Percentiles rank a stretch among this genome's conserved stretches.
Conservation (phyloP, 2,113 vertebrate species). For the Ptilorrhoa leucosticta region DNA sequence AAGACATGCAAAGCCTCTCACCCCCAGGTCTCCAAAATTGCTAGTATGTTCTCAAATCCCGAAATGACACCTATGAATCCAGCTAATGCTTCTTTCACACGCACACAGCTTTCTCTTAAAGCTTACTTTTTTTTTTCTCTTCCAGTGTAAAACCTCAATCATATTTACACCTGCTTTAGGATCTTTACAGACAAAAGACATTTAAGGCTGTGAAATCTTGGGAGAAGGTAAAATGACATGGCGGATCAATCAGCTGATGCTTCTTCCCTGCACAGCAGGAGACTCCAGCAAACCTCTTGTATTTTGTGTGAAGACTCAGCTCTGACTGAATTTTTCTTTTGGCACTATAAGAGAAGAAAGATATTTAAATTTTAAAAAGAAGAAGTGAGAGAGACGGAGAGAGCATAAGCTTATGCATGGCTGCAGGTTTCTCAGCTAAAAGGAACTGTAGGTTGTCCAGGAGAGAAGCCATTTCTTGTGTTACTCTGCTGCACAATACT, state of each 20-base stretch:
- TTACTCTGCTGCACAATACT: not conserved
- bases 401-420: not conserved
- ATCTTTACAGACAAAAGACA: constrained; percentile 26
- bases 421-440: not conserved
- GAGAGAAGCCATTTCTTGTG: not conserved
- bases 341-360: not conserved
- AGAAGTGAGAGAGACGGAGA: not conserved
- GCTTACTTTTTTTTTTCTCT: not conserved
- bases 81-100: not conserved
- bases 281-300: constrained; percentile 20
- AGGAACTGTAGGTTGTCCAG: not conserved
- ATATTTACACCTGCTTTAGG: constrained; percentile 34
- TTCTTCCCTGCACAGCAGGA: constrained; percentile 42
- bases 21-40: constrained; percentile 26
- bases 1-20: not conserved
- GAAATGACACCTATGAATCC: constrained; percentile 26
- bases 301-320: not conserved
- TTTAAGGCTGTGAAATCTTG: constrained; percentile 27
- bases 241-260: constrained; percentile 38
- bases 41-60: constrained; percentile 15
- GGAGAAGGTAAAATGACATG: constrained; percentile 15
- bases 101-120: not conserved
- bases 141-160: constrained; percentile 1
- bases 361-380: not conserved
- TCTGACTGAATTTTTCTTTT: constrained; percentile 28